Evolutionary conservation across 1,140 invertebrate species (phyloP).

Genomic region (Aphelenchoides avenae): DNA sequence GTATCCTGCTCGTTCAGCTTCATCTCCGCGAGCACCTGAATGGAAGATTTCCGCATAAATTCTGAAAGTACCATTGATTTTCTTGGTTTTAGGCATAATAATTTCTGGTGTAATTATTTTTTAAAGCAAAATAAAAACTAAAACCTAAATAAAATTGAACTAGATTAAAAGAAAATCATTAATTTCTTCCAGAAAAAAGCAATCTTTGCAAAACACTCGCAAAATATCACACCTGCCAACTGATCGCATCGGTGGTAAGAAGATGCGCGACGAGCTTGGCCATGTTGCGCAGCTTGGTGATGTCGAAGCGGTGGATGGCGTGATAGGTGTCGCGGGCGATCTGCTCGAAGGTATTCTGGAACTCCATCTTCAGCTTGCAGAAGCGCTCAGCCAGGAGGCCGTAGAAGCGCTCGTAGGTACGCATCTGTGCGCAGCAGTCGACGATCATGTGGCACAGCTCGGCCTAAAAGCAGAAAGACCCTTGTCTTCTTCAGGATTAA

Average conservation of each 20-base stretch:
- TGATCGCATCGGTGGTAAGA: conserved; percentile 90
- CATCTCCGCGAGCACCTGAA: conserved; percentile 78
- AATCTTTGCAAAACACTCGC: too few relatives aligned
- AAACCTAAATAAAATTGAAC: too few relatives aligned
- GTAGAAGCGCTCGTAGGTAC: conserved; percentile 98
- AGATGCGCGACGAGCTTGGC: conserved; percentile 96
- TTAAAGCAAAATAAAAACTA: too few relatives aligned
- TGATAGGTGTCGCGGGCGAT: conserved; percentile 93
- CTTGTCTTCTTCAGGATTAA: too few relatives aligned
- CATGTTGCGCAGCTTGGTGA: conserved; percentile 93
- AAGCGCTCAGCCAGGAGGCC: conserved; percentile 85
- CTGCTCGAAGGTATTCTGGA: conserved; percentile 84
- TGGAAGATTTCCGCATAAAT: too few relatives aligned
- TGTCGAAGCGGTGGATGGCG: conserved; percentile 82
- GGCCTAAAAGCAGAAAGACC: conserved; percentile 60
- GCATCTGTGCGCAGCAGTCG: conserved; percentile 95
- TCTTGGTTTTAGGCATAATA: too few relatives aligned
- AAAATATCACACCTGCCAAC: too few relatives aligned
- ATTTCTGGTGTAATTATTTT: too few relatives aligned
- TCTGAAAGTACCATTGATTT: too few relatives aligned
- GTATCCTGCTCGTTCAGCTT: conserved; percentile 93
- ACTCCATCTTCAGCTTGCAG: conserved; percentile 83
- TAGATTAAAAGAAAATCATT: too few relatives aligned
- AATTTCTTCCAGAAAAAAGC: too few relatives aligned
- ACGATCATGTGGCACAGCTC: conserved; percentile 98